Conservation (phyloP, 2,888 invertebrate species). For the Archaeoteleia sp. region DNA sequence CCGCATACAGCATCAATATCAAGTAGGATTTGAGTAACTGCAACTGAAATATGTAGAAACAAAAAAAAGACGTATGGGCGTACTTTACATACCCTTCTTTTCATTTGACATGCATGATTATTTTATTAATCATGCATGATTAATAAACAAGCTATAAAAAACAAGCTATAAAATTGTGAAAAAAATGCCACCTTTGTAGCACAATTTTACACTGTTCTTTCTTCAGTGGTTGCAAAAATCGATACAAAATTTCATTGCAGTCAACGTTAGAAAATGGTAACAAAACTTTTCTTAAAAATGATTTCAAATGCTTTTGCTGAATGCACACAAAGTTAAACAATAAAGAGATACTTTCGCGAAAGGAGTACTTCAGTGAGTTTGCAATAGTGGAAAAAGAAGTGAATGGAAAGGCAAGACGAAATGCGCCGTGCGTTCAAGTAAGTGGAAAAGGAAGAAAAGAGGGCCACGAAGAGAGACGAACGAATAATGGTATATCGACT, state of each 20-base stretch:
- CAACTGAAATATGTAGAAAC: slow-evolving; percentile 22
- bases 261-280: no score
- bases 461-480: slow-evolving; percentile 16
- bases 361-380: slow-evolving; percentile 9
- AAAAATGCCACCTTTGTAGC: background rate
- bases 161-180: background rate
- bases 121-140: no score
- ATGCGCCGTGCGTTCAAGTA: slow-evolving; percentile 24
- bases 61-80: no score
- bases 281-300: slow-evolving; percentile 1
- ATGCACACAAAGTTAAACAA: slow-evolving; percentile 3
- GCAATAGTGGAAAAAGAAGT: background rate
- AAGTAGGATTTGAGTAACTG: slow-evolving; percentile 26
- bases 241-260: background rate
- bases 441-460: slow-evolving; percentile 27
- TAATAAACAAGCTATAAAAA: no score
- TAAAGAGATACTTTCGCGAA: slow-evolving; percentile 3
- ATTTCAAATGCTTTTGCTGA: background rate
- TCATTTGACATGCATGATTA: no score
- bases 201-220: no score
- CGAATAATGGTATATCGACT: slow-evolving; percentile 46
- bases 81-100: no score
- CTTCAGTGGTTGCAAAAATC: background rate
- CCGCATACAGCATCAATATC: slow-evolving; percentile 27
- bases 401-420: slow-evolving; percentile 19